These are phyloP conservation scores for Gymnothorax javanicus DNA, from an alignment of 2,797 vertebrate species.

Conservation along the genomic window DNA sequence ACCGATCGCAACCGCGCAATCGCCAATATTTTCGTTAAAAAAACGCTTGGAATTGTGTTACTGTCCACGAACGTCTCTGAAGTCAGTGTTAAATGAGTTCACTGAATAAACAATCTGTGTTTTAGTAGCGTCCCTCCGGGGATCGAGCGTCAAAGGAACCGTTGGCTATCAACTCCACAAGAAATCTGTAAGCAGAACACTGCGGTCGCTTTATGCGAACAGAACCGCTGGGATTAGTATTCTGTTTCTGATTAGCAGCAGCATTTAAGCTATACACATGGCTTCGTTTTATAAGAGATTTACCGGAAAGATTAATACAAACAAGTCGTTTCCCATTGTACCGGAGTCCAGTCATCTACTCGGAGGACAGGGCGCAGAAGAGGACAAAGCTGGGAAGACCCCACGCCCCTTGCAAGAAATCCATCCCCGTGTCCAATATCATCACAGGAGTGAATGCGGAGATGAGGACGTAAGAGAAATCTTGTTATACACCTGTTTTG, in stretches of 20 bases:
- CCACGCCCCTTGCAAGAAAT: slow-evolving; percentile 62
- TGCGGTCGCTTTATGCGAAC: slow-evolving; percentile 9
- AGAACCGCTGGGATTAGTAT: slow-evolving; percentile 4
- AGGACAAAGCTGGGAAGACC: slow-evolving; percentile 68
- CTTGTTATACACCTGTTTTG: slow-evolving; percentile 34
- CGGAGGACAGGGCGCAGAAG: slow-evolving; percentile 74
- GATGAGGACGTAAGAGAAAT: slow-evolving; percentile 87
- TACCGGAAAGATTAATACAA: slow-evolving; percentile 89
- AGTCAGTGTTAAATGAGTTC: slow-evolving; percentile 48
- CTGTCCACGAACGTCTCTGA: background rate
- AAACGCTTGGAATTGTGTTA: slow-evolving; percentile 15
- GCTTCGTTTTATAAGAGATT: slow-evolving; percentile 88
- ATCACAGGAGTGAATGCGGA: slow-evolving; percentile 68
- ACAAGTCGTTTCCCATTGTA: slow-evolving; percentile 81
- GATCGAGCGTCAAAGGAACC: background rate
- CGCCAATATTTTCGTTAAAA: slow-evolving; percentile 53
- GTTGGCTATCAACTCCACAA: slow-evolving; percentile 8
- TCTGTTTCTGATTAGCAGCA: slow-evolving; percentile 37
- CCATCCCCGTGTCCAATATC: slow-evolving; percentile 72
- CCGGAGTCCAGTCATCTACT: slow-evolving; percentile 88
- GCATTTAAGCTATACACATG: slow-evolving; percentile 69
- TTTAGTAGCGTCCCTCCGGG: background rate
- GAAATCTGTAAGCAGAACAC: background rate
- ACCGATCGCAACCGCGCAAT: slow-evolving; percentile 49
- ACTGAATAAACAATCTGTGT: slow-evolving; percentile 41